These are phyloP conservation scores for Petaurus breviceps DNA, from an alignment of 2,113 vertebrate genomes.

Conservation along the genomic window DNA sequence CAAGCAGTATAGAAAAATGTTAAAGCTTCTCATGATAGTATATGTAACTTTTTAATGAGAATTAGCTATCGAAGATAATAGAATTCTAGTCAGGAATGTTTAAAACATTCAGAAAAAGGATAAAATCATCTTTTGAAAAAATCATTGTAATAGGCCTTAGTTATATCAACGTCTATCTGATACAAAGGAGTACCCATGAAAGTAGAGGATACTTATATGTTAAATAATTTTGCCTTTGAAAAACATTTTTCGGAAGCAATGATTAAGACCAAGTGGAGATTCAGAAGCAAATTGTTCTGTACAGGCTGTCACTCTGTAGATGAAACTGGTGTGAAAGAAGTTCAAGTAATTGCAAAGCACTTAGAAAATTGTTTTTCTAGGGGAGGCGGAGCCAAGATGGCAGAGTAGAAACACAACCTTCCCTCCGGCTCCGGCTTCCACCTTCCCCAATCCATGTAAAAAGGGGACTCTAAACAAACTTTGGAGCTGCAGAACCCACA, in stretches of 20 bases:
- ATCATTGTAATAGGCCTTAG: neutral
- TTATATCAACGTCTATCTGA: neutral
- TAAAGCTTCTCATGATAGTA: neutral
- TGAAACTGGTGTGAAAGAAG: neutral
- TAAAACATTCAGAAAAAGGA: neutral
- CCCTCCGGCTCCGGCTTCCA: too few relatives aligned
- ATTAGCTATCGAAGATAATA: neutral
- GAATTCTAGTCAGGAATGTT: neutral
- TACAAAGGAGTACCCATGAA: neutral
- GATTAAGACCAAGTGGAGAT: neutral
- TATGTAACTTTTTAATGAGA: constrained; percentile 10
- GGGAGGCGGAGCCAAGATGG: too few relatives aligned
- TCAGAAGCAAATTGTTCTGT: neutral
- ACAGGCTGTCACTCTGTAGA: neutral
- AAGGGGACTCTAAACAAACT: too few relatives aligned
- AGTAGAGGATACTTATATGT: neutral
- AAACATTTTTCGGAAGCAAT: neutral
- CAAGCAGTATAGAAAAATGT: neutral
- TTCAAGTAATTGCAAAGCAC: neutral
- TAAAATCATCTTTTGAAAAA: neutral
- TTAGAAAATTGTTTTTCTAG: neutral
- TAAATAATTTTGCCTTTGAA: neutral
- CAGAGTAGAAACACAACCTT: too few relatives aligned
- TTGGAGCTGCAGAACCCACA: too few relatives aligned
- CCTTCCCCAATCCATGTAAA: too few relatives aligned